These are phyloP conservation scores for Triplophysa rosa DNA, from an alignment of 2,113 vertebrate species.

Conservation along the genomic window DNA sequence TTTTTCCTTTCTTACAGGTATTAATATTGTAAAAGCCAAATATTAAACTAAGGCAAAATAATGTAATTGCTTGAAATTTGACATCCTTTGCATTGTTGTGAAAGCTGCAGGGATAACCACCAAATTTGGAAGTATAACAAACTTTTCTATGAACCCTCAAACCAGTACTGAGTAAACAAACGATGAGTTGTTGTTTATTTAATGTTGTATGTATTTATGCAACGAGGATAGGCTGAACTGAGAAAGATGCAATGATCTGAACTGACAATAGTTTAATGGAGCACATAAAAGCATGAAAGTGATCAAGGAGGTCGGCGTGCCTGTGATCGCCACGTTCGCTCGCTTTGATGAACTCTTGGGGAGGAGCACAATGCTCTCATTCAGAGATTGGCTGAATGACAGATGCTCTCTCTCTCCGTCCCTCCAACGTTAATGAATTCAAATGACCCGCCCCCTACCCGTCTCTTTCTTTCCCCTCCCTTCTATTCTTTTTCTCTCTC, in stretches of 20 bases:
- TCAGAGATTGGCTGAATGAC: constrained; percentile 73
- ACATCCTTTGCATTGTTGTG: neutral
- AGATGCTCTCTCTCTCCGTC: constrained; percentile 59
- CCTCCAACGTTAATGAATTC: constrained; percentile 70
- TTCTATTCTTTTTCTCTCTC: constrained; percentile 59
- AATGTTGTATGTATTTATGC: constrained; percentile 24
- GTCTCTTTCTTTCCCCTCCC: constrained; percentile 66
- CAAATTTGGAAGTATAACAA: constrained; percentile 15
- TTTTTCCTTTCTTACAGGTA: too few relatives aligned
- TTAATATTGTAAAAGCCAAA: too few relatives aligned
- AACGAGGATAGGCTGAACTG: constrained; percentile 71
- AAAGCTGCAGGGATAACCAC: neutral
- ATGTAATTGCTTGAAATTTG: neutral
- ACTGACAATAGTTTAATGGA: constrained; percentile 81
- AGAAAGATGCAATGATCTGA: constrained; percentile 80
- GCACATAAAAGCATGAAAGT: constrained; percentile 82
- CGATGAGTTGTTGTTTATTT: neutral
- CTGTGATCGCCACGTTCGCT: constrained; percentile 76
- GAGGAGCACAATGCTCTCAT: constrained; percentile 82
- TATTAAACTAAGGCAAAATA: neutral
- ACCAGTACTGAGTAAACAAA: constrained; percentile 20
- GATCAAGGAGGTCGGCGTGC: constrained; percentile 82
- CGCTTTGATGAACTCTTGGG: constrained; percentile 87
- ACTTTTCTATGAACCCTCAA: constrained; percentile 9
- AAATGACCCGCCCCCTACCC: constrained; percentile 64